phyloP scores from a whole-genome alignment of 2,888 invertebrate genomes.

The Synergus laeviventris region DNA sequence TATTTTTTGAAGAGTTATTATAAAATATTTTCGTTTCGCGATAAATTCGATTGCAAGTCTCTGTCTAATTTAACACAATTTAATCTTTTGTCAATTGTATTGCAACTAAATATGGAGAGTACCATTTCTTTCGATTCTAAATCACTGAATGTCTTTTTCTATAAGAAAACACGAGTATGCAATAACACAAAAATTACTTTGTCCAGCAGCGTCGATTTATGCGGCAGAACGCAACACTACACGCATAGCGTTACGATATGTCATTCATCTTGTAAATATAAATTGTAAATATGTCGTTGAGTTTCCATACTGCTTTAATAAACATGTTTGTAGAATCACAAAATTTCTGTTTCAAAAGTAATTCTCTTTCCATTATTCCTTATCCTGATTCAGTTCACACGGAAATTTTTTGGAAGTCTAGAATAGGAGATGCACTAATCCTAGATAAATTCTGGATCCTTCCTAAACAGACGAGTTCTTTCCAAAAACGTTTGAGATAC shows the following conservation, averaged over 20 bases:
- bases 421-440: too few relatives aligned
- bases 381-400: conserved; percentile 21
- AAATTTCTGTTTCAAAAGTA: conserved; percentile 50
- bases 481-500: too few relatives aligned
- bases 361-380: conserved; percentile 47
- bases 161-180: neutral
- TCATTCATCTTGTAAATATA: conserved; percentile 72
- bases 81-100: neutral
- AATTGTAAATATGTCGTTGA: conserved; percentile 78
- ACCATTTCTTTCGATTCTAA: conserved; percentile 2
- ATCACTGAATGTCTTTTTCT: conserved; percentile 14
- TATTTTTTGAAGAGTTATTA: conserved; percentile 44
- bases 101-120: neutral
- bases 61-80: neutral
- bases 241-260: conserved; percentile 49
- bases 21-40: conserved; percentile 9
- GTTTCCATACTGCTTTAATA: conserved; percentile 81
- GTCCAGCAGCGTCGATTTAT: conserved; percentile 10
- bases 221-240: conserved; percentile 41
- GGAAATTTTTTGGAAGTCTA: conserved; percentile 23
- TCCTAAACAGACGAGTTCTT: too few relatives aligned
- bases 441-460: too few relatives aligned
- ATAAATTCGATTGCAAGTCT: conserved; percentile 26
- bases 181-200: conserved; percentile 34
- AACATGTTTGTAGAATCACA: conserved; percentile 79